Conservation (phyloP, 2,888 invertebrate genomes). For the Rosalia funebris region DNA sequence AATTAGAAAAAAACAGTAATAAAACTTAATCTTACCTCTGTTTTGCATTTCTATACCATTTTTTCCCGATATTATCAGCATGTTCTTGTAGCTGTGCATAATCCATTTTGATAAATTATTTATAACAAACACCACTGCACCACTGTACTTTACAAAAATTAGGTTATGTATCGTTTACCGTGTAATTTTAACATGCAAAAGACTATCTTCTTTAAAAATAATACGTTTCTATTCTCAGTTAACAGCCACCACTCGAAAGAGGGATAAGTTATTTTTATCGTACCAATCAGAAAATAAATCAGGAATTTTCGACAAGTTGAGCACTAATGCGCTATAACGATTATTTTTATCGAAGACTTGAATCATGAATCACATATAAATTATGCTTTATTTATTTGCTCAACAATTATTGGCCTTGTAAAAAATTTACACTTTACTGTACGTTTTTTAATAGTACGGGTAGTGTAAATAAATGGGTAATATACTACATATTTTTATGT, state of each 20-base stretch:
- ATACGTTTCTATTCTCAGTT: not conserved
- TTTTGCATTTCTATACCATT: slow-evolving; percentile 68
- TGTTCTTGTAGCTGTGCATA: slow-evolving; percentile 41
- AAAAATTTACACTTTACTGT: too few species aligned
- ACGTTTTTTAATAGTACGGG: too few species aligned
- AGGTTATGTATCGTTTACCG: slow-evolving; percentile 7
- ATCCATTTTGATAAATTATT: slow-evolving; percentile 30
- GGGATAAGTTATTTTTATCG: slow-evolving; percentile 16
- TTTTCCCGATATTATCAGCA: slow-evolving; percentile 57
- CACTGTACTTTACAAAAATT: slow-evolving; percentile 5
- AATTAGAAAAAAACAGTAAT: not conserved
- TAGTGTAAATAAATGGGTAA: too few species aligned
- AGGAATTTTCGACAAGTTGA: not conserved
- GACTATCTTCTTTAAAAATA: slow-evolving; percentile 4
- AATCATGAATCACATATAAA: not conserved
- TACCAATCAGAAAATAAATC: slow-evolving; percentile 24
- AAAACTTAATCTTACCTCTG: slow-evolving; percentile 64
- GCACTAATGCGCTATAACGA: not conserved
- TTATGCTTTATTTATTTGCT: not conserved
- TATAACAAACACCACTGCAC: not conserved
- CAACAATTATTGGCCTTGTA: too few species aligned
- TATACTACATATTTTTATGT: too few species aligned
- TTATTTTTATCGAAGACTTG: slow-evolving; percentile 16
- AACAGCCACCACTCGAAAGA: slow-evolving; percentile 4
- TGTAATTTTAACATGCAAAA: not conserved